These are phyloP conservation scores for Argya squamiceps DNA, from an alignment of 2,797 vertebrate genomes.

Conservation along the genomic window DNA sequence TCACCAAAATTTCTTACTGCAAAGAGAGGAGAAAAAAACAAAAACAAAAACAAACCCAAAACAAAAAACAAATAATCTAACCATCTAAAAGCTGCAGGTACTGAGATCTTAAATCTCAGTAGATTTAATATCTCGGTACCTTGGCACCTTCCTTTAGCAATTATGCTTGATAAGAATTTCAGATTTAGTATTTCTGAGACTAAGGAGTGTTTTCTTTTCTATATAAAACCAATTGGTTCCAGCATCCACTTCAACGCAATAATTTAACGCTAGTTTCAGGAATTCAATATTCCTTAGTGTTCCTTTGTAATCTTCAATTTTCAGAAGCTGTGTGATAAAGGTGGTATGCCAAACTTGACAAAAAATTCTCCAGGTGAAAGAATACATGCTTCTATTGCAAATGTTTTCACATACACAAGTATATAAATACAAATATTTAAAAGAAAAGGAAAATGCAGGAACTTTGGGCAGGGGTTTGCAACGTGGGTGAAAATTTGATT, in stretches of 20 bases:
- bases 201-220: neutral
- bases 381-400: neutral
- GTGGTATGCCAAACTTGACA: neutral
- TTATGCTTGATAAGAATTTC: neutral
- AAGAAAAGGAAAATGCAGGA: neutral
- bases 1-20: neutral
- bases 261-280: neutral
- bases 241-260: neutral
- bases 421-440: neutral
- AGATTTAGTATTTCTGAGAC: neutral
- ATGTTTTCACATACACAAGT: neutral
- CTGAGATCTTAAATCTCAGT: too few relatives aligned
- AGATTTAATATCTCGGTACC: neutral
- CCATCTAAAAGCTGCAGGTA: neutral
- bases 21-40: accelerated
- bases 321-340: neutral
- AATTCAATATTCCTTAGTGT: neutral
- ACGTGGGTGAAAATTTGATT: neutral
- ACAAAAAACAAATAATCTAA: neutral
- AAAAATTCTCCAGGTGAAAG: neutral
- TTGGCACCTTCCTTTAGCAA: neutral
- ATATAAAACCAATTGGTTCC: neutral
- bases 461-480: neutral
- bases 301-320: neutral
- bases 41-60: too few relatives aligned